Conservation (phyloP, 2,888 invertebrate genomes). For the Saturnia japonica region DNA sequence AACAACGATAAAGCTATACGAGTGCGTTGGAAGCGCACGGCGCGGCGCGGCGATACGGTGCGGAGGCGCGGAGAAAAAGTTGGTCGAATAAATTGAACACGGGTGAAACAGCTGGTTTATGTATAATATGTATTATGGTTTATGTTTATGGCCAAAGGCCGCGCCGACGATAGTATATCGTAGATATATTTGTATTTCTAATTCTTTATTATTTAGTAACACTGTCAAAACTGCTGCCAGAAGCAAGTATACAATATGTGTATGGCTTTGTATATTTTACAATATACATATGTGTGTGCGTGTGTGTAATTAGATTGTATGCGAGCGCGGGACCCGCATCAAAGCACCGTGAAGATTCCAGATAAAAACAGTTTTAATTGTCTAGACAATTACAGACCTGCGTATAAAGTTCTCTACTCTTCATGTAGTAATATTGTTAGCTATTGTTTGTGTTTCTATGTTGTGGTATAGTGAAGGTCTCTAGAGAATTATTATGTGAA, state of each 20-base stretch:
- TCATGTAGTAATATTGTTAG: background rate
- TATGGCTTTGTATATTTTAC: background rate
- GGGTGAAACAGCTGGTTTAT: too few relatives aligned
- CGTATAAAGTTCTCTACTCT: background rate
- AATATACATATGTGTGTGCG: background rate
- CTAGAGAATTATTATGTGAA: background rate
- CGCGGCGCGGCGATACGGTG: too few relatives aligned
- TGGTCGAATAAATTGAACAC: too few relatives aligned
- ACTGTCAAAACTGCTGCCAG: background rate
- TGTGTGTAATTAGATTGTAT: slow-evolving; percentile 18
- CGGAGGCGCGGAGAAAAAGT: too few relatives aligned
- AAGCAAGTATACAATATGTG: background rate
- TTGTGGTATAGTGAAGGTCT: background rate
- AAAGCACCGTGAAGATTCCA: slow-evolving; percentile 20
- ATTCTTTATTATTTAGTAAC: background rate
- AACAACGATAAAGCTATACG: too few relatives aligned
- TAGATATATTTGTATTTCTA: background rate
- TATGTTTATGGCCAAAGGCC: too few relatives aligned
- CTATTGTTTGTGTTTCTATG: slow-evolving; percentile 3
- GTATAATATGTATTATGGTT: too few relatives aligned
- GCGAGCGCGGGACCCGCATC: background rate
- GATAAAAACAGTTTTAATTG: slow-evolving; percentile 20
- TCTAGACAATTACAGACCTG: slow-evolving; percentile 16
- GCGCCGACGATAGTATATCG: too few relatives aligned
- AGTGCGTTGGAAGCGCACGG: too few relatives aligned